Evolutionary conservation across 2,888 invertebrate genomes (phyloP).

Genomic region (Caradrina kadenii): DNA sequence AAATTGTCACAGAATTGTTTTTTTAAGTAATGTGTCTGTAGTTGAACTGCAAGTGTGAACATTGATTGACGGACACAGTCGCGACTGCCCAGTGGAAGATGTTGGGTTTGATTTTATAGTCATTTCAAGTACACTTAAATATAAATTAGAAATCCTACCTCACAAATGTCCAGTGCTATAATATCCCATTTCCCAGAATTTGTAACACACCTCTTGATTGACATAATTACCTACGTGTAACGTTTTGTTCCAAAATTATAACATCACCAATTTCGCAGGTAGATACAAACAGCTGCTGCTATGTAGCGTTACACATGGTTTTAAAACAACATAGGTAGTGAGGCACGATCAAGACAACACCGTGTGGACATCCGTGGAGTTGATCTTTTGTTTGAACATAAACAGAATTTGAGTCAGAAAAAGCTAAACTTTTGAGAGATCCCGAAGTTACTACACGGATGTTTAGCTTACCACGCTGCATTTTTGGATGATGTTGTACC

Average conservation of each 20-base stretch:
- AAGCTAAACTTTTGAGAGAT: constrained; percentile 14
- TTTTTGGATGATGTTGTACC: constrained; percentile 15
- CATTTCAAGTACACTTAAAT: neutral
- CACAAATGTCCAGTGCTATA: too few species aligned
- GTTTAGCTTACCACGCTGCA: constrained; percentile 18
- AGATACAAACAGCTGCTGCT: neutral
- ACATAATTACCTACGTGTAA: too few species aligned
- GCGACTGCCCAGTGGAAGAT: neutral
- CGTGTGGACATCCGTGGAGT: neutral
- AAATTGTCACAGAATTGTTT: constrained; percentile 58
- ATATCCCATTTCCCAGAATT: neutral
- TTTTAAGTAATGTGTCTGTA: constrained; percentile 42
- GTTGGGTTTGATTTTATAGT: neutral
- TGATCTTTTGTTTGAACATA: neutral
- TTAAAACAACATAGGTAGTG: neutral
- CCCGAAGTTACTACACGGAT: constrained; percentile 31
- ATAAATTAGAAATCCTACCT: too few species aligned
- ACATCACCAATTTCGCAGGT: too few species aligned
- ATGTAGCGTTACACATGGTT: neutral
- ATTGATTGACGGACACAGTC: neutral
- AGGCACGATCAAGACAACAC: neutral
- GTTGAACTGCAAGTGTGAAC: neutral
- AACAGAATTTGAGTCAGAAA: neutral
- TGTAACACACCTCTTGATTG: too few species aligned
- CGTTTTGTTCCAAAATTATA: too few species aligned